These are phyloP conservation scores for Oophaga sylvatica DNA, from an alignment of 2,797 vertebrate species.

Conservation along the genomic window DNA sequence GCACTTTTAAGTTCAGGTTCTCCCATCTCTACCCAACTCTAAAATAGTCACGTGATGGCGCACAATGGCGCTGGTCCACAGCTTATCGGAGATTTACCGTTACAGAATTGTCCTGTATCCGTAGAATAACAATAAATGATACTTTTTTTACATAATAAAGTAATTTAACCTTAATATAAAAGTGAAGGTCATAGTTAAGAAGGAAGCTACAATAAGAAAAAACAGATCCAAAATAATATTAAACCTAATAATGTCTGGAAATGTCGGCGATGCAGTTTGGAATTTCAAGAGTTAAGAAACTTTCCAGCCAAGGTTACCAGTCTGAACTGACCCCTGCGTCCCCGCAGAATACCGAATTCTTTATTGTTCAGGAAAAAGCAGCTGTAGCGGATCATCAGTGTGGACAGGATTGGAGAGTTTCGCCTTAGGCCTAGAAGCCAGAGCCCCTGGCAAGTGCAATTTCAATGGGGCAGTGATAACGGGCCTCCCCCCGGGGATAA, in stretches of 20 bases:
- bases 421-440: conserved; percentile 20
- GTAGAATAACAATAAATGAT: background rate
- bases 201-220: background rate
- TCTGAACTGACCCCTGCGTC: background rate
- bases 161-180: background rate
- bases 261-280: background rate
- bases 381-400: background rate
- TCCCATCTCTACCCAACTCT: no score
- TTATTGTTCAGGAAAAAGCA: conserved; percentile 18
- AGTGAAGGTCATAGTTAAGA: background rate
- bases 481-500: conserved; percentile 26
- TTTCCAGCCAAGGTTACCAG: background rate
- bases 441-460: conserved; percentile 32
- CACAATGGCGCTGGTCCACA: no score
- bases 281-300: background rate
- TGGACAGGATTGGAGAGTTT: background rate
- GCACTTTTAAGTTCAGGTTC: no score
- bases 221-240: background rate
- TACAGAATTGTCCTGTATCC: background rate
- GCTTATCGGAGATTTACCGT: no score
- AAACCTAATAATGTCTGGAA: background rate
- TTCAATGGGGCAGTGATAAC: conserved; percentile 30
- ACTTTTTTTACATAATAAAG: background rate
- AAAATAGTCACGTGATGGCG: no score
- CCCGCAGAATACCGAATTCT: background rate